These are phyloP conservation scores for Leptopterna dolabrata DNA, from an alignment of 2,888 invertebrate genomes.

Conservation along the genomic window DNA sequence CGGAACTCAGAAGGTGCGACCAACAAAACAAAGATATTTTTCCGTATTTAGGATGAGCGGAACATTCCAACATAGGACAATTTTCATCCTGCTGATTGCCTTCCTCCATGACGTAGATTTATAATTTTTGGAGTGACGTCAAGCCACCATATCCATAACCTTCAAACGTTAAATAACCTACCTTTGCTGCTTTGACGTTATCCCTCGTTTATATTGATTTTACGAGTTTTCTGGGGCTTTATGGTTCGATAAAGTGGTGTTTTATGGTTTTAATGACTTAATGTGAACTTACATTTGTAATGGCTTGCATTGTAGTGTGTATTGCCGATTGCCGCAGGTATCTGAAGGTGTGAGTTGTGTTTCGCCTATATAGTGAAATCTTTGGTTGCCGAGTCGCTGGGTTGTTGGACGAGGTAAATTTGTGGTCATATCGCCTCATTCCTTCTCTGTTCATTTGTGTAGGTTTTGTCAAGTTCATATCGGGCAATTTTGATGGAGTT, in stretches of 20 bases:
- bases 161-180: not conserved
- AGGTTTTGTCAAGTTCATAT: not conserved
- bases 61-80: no score
- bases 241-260: not conserved
- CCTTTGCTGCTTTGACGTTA: slow-evolving; percentile 20
- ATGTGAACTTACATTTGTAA: not conserved
- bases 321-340: not conserved
- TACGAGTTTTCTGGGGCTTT: not conserved
- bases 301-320: not conserved
- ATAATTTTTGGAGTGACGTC: not conserved
- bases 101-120: not conserved
- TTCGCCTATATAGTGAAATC: not conserved
- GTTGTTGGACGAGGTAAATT: not conserved
- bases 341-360: not conserved
- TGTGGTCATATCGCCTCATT: not conserved
- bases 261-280: not conserved
- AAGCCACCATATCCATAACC: not conserved
- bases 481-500: not conserved
- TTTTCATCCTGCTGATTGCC: no score
- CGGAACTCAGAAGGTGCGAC: not conserved
- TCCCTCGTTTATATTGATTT: slow-evolving; percentile 36
- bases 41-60: no score
- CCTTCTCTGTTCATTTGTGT: not conserved
- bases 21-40: not conserved
- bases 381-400: no score